phyloP scores from a whole-genome alignment of 2,113 vertebrate genomes.

The Meles meles region DNA sequence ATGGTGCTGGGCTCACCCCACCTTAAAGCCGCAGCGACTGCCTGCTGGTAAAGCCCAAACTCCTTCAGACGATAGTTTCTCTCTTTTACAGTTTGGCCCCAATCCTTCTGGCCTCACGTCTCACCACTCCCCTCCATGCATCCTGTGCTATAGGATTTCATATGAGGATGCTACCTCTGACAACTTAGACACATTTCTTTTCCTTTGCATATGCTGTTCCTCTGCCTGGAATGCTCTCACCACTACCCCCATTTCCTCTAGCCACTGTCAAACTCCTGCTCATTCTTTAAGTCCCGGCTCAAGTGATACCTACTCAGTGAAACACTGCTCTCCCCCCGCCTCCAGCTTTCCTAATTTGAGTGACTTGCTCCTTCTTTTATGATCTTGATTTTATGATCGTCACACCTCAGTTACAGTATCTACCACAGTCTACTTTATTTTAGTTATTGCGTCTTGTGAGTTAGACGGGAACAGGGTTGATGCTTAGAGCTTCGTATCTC shows the following conservation, averaged over 20 bases:
- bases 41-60: neutral
- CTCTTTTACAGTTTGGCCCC: neutral
- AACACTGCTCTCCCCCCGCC: neutral
- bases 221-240: neutral
- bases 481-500: neutral
- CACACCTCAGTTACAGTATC: neutral
- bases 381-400: neutral
- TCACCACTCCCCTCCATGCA: neutral
- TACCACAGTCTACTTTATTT: neutral
- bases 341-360: neutral
- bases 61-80: neutral
- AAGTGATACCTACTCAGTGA: neutral
- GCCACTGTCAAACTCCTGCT: neutral
- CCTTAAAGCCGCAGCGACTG: neutral
- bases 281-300: neutral
- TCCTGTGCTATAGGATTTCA: neutral
- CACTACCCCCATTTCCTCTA: neutral
- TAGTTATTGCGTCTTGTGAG: neutral
- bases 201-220: neutral
- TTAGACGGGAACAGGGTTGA: neutral
- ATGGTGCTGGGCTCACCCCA: neutral
- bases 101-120: neutral
- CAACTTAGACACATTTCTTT: neutral
- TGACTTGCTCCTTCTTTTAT: conserved; percentile 16
- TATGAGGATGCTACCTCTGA: neutral